A percentile compares a stretch with the other conserved stretches of the same genome.
phyloP scores from a whole-genome alignment of 2,113 vertebrate species.

The Petromus typicus region DNA sequence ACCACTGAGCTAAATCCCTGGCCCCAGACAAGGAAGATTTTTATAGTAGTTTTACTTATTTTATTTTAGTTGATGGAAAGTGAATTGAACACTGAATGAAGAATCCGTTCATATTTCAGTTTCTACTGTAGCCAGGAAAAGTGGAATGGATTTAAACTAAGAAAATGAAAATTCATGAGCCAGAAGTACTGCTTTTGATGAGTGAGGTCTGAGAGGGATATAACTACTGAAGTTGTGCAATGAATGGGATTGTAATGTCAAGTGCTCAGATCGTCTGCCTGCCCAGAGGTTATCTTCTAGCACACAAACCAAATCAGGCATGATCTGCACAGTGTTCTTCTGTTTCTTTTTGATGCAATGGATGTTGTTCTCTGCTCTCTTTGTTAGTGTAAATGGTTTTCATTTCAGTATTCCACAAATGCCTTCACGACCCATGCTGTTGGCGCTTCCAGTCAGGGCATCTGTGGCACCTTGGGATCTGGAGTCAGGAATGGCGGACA shows the following conservation, averaged over 20 bases:
- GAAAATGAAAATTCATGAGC: neutral
- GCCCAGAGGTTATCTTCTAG: neutral
- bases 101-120: neutral
- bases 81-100: neutral
- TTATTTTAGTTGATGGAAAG: conserved; percentile 1
- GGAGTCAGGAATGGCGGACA: conserved; percentile 84
- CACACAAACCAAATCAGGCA: neutral
- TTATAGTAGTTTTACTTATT: neutral
- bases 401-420: conserved; percentile 70
- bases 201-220: neutral
- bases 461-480: conserved; percentile 56
- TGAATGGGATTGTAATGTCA: neutral
- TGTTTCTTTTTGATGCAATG: neutral
- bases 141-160: neutral
- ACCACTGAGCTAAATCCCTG: too few species aligned
- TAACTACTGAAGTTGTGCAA: neutral
- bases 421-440: conserved; percentile 46
- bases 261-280: neutral
- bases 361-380: neutral
- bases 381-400: neutral
- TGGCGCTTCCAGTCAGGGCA: conserved; percentile 33
- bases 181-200: neutral
- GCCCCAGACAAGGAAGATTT: too few species aligned
- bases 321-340: neutral
- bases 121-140: neutral